Base-by-base conservation (phyloP, 2,113 vertebrate species). In the Myotis lucifugus region DNA sequence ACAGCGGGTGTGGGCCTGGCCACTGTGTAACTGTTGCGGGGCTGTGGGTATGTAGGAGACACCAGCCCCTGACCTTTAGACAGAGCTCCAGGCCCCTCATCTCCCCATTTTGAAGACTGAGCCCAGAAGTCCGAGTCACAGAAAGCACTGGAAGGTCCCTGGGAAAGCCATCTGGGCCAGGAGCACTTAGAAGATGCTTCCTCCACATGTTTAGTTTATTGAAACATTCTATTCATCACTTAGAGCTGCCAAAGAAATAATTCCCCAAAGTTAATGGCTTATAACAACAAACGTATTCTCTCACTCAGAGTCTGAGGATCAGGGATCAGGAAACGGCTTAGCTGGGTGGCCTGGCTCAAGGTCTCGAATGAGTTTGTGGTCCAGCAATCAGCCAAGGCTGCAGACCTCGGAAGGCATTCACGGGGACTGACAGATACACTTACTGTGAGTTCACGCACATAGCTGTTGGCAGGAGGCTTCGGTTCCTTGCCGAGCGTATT, bases 71-170 rank as follows among this genome's bases (percentile, higher is more conserved):
- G 29, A 61, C 21, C 27, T 91, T 81, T 76, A 93, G 59, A 84
- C 52, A 23, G 66, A 95, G 73, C 40, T 91, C 34, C 50, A 42
- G 5, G 34, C 14, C 79, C 40, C 67, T 66, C 59, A 1, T 78
- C 37, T 64, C 69, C 42, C 40, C 42, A 85, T 37, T 12, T 59
- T 1, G 0, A 72, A 88, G 59, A 42, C 61, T 56, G 29, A 89
- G 25, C 40, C 70, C 77, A 74, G 93, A 95, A 54, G 23, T 82
- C 72, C 88, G 67, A 95, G 85, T 69, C 85, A 93, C n/a, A 6
- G 46, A 87, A 95, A 93, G 34, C 12, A 15, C 61, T 73, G 40
- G 37, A 67, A 87, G 37, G 52, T 72, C 40, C 64, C 78, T 74
- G 48, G 46, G 59, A 93, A 91, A 91, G 88, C 61, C 70, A 66